A percentile compares a stretch with the other conserved stretches of the same genome.
These are phyloP conservation scores for Gulo gulo DNA, from an alignment of 2,113 vertebrate species.

Conservation along the genomic window DNA sequence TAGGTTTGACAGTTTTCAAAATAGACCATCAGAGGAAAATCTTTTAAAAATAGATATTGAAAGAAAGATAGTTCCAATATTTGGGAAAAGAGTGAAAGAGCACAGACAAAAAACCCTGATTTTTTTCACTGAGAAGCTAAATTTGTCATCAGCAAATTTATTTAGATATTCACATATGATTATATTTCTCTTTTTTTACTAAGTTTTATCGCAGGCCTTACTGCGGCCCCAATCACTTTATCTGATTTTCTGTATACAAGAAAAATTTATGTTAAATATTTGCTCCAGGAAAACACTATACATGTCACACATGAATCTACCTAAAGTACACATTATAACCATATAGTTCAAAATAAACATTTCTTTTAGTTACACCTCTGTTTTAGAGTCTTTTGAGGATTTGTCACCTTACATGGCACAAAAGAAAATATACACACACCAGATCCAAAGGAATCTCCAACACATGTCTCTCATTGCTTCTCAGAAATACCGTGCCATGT, in stretches of 20 bases:
- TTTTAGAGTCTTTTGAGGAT: conserved; percentile 10
- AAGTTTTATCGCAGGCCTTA: neutral
- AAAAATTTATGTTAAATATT: neutral
- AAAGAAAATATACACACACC: conserved; percentile 1
- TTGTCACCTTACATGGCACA: neutral
- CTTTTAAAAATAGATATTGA: conserved; percentile 33
- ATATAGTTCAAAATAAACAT: neutral
- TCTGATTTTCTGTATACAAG: neutral
- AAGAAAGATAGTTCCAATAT: neutral
- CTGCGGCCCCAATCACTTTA: neutral
- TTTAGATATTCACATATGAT: neutral
- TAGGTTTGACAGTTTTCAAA: conserved; percentile 64
- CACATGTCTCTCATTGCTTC: neutral
- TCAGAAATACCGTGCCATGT: neutral
- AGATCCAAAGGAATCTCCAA: neutral
- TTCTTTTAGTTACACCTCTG: neutral
- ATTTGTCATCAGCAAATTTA: neutral
- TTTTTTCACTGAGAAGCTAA: neutral
- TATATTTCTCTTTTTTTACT: neutral
- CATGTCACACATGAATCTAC: neutral
- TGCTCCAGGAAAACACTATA: neutral
- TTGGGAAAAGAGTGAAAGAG: neutral
- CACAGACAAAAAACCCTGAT: neutral
- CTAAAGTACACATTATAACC: neutral
- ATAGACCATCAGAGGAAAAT: conserved; percentile 3